Conservation (phyloP, 2,797 vertebrate genomes). For the Pelochelys cantorii region DNA sequence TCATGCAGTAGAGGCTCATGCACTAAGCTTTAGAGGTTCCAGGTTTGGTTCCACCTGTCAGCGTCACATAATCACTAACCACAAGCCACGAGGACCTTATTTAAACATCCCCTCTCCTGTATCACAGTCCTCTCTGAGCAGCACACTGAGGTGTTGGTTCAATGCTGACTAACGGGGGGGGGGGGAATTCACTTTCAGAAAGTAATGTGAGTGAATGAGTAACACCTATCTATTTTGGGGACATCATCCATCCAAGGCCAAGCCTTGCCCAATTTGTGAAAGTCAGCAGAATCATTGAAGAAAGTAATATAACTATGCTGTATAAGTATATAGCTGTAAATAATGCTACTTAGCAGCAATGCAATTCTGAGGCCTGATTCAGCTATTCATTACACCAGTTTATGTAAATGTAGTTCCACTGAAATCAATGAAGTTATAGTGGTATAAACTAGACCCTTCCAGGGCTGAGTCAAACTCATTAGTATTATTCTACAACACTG, state of each 20-base stretch:
- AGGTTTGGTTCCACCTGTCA: neutral
- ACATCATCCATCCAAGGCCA: neutral
- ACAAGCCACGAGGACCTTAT: neutral
- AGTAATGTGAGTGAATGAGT: too few relatives aligned
- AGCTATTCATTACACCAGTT: neutral
- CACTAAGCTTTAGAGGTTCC: too few relatives aligned
- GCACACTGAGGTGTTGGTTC: neutral
- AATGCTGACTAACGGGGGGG: neutral
- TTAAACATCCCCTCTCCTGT: neutral
- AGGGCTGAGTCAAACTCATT: neutral
- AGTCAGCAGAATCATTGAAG: neutral
- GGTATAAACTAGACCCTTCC: neutral
- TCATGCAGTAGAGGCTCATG: too few relatives aligned
- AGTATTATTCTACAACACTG: neutral
- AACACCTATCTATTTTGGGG: neutral
- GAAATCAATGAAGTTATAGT: neutral
- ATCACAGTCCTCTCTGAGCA: neutral
- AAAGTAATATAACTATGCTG: neutral
- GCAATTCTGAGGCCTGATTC: neutral
- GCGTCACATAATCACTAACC: fast-evolving
- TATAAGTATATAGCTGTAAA: neutral
- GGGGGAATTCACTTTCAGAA: too few relatives aligned
- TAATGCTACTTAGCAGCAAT: neutral
- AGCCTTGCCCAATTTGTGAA: neutral
- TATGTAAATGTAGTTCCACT: neutral